Conservation (phyloP, 2,888 invertebrate species). For the Pediacus dermestoides region DNA sequence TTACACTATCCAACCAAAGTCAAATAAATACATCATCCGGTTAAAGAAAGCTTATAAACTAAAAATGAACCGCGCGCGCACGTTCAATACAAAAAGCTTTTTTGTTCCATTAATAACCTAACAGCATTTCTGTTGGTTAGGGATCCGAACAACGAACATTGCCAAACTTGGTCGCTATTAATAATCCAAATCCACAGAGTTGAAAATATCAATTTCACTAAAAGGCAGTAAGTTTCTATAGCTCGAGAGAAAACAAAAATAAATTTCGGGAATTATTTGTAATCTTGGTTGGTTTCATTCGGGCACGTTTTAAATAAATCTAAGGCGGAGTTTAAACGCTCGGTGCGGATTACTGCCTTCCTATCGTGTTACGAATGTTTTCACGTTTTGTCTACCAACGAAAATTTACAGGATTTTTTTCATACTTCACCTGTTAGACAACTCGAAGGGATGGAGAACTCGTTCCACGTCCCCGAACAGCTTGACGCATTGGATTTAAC, state of each 20-base stretch:
- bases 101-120: background rate
- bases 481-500: conserved; percentile 61
- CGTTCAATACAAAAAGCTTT: conserved; percentile 1
- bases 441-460: conserved; percentile 61
- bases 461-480: conserved; percentile 64
- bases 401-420: conserved; percentile 3
- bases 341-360: conserved; percentile 18
- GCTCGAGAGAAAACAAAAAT: conserved; percentile 16
- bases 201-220: no score
- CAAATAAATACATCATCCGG: conserved; percentile 38
- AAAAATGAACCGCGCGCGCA: background rate
- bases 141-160: conserved; percentile 1
- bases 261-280: conserved; percentile 24
- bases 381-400: conserved; percentile 17
- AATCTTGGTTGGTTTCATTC: conserved; percentile 27
- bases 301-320: conserved; percentile 32
- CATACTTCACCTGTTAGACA: conserved; percentile 55
- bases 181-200: no score
- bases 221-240: no score
- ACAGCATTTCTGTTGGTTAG: background rate
- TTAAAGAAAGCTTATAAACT: conserved; percentile 13
- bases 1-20: conserved; percentile 24
- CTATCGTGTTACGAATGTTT: conserved; percentile 19
- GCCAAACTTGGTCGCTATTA: background rate
- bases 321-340: conserved; percentile 15